These are phyloP conservation scores for Pyrgilauda ruficollis DNA, from an alignment of 2,113 vertebrate genomes.

Conservation along the genomic window DNA sequence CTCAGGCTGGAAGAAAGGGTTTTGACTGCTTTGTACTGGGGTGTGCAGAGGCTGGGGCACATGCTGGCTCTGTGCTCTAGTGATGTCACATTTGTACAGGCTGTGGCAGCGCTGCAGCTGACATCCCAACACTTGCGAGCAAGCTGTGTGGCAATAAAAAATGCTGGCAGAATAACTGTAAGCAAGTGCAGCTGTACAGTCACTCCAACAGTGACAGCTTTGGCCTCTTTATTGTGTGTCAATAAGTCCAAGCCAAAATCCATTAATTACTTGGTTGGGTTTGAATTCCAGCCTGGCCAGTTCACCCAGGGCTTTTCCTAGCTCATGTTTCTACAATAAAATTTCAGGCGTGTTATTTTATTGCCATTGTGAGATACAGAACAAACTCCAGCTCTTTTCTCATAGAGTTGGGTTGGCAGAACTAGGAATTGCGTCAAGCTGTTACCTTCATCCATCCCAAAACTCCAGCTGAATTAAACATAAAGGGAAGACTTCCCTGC, in stretches of 20 bases:
- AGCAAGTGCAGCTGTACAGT: neutral
- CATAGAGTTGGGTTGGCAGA: neutral
- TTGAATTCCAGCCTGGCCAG: neutral
- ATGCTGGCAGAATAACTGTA: neutral
- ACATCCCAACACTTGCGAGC: rapidly evolving
- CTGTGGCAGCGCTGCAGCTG: neutral
- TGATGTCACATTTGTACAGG: neutral
- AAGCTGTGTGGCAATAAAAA: neutral
- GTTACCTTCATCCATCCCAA: neutral
- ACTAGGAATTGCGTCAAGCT: neutral
- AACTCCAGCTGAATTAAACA: neutral
- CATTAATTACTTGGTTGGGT: constrained; percentile 5
- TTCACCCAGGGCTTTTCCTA: neutral
- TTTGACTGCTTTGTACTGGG: neutral
- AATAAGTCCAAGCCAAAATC: neutral
- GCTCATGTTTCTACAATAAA: neutral
- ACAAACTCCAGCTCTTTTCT: neutral
- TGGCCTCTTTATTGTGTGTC: neutral
- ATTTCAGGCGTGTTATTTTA: neutral
- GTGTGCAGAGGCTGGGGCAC: rapidly evolving
- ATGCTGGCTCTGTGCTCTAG: neutral
- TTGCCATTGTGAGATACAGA: neutral
- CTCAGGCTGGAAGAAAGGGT: neutral
- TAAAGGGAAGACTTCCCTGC: neutral
- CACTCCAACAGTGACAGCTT: neutral